Conservation (phyloP, 2,888 invertebrate genomes). For the Cataglyphis rosenhaueri region DNA sequence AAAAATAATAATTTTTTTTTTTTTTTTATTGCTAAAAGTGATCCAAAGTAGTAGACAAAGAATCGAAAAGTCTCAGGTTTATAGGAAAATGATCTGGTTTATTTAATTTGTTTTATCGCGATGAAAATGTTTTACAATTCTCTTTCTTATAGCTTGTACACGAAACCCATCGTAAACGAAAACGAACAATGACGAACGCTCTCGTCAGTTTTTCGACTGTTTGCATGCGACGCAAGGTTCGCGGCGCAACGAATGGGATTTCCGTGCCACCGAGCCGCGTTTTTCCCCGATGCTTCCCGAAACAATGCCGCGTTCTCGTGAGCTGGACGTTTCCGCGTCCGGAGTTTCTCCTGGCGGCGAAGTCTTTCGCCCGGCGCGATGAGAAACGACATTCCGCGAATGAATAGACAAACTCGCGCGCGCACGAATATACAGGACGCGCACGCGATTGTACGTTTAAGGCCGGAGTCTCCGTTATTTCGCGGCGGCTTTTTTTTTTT, state of each 20-base stretch:
- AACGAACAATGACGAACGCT: not conserved
- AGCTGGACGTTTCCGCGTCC: not conserved
- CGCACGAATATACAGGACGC: not conserved
- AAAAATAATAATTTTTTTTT: not conserved
- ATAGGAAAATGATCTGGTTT: not conserved
- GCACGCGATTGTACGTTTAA: slow-evolving; percentile 48
- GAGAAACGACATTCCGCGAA: slow-evolving; percentile 20
- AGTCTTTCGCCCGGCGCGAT: slow-evolving; percentile 24
- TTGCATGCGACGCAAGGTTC: slow-evolving; percentile 6
- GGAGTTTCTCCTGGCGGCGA: not conserved
- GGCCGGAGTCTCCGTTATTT: slow-evolving; percentile 19
- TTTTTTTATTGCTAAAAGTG: not conserved
- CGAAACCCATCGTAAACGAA: not conserved
- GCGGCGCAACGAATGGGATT: not conserved
- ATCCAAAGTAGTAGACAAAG: not conserved
- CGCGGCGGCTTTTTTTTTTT: not conserved
- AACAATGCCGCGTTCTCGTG: slow-evolving; percentile 1
- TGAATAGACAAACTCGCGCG: slow-evolving; percentile 38
- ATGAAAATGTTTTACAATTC: not conserved
- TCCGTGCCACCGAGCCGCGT: not conserved
- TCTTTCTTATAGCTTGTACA: not conserved
- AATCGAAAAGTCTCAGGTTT: not conserved
- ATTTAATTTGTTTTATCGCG: not conserved
- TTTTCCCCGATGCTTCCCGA: slow-evolving; percentile 14
- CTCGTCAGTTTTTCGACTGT: not conserved